Evolutionary conservation across 1,140 invertebrate genomes (phyloP), one percentile per base, ranked within the genome.

Genomic region (Drosophila albomicans): DNA sequence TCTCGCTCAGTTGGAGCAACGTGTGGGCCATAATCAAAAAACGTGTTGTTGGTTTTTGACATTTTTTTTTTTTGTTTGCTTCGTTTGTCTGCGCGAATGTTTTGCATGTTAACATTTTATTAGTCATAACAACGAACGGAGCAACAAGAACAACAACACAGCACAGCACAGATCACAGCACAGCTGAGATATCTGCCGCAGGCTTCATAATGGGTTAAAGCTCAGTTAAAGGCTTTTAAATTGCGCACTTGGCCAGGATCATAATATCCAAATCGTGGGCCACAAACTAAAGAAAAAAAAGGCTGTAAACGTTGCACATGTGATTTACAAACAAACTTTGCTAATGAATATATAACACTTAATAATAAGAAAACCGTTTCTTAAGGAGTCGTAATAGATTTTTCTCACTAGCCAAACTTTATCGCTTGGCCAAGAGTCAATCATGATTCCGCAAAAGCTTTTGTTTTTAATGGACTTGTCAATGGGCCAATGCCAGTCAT

Each of bases 51-150:
- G 84, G 56, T 81, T 88, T 89, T 88, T 88, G 85, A 88, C 85
- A 89, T 89, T 88, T 84, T 88, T 73, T 64, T 64, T 59, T 68
- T 41, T 63, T 75, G 64, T 16, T 20, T 25, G 20, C 20, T 71
- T 66, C 5, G 7, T 78, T 77, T 88, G 45, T 41, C 62, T 57
- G 71, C 68, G 78, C 81, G 81, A 89, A 78, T 82, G 74, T 86
- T 90, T 90, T 87, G 86, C 86, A 90, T 90, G 82, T 90, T 90
- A 90, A 90, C 87, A 90, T 87, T 90, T 86, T 90, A 90, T 90
- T 90, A 90, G 86, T 90, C 86, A 90, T 90, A 90, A 85, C 84
- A 88, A 77, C 61, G 75, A 88, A 74, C 61, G 75, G 20, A 25
- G 58, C 69, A 72, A 67, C 74, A 65, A 72, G 62, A 64, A 76